Base-by-base conservation (phyloP, 2,888 invertebrate genomes). In the Trissonchulus latispiculum region DNA sequence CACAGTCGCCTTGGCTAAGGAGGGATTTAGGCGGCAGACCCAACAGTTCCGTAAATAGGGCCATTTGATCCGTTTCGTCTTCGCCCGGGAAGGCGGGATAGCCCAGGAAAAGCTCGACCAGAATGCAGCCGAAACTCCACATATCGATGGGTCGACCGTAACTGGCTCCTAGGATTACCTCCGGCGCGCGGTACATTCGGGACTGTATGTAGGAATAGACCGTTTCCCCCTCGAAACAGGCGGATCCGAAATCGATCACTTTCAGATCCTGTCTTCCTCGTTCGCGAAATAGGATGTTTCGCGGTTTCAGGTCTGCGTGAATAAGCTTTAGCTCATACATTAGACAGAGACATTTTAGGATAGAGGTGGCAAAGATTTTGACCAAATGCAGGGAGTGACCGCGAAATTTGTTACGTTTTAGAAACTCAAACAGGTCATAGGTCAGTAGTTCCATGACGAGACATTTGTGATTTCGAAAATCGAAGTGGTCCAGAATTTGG, bases 231-330 rank as follows among this genome's bases (percentile, higher is more conserved):
- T 95, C 96, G 86, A 95, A 97, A 84, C 99, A 99, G 78, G 95
- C 95, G 77, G 96, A 97, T 79, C 97, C 97, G 87, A 97, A 99
- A 87, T 99, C 99, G 85, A 99, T 99, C 77, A 99, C 76, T 90
- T 99, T 99, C 82, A 99, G 94, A 77, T 96, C 95, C 83, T 94
- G 95, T 82, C 97, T 90, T 78, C 96, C 96, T 85, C 95, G 95
- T 85, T 97, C 95, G 85, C 97, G 97, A 78, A 99, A 88, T 81
- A 99, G 88, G 79, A 99, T 94, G 86, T 99, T 99, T 87, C 99
- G 97, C 67, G 97, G 99, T 86, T 99, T 99, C 91, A 99, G 92
- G 88, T 99, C 97, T 88, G 97, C 97, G 87, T 99, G 97, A 80
- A 99, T 97, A 82, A 99, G 95, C 85, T 93, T 90, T 86, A 94